Conservation (phyloP, 1,140 invertebrate genomes). For the Notospermus geniculatus region DNA sequence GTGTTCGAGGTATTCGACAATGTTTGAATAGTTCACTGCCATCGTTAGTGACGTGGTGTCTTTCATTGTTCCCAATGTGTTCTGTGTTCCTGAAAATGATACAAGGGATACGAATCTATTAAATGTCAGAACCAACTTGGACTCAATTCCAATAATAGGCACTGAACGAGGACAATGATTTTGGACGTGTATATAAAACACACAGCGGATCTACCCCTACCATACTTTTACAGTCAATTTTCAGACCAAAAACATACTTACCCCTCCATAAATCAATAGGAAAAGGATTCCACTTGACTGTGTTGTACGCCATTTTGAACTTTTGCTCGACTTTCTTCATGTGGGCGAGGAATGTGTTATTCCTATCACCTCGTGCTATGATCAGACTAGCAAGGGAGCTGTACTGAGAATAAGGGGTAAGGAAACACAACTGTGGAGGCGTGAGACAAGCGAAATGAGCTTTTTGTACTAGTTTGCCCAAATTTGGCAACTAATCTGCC, state of each 20-base stretch:
- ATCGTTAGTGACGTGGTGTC: conserved; percentile 35
- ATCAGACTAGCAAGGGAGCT: conserved; percentile 31
- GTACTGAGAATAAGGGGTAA: conserved; percentile 23
- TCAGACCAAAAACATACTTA: too few species aligned
- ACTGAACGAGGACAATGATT: too few species aligned
- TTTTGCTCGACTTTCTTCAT: conserved; percentile 32
- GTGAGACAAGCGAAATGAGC: background rate
- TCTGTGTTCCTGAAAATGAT: background rate
- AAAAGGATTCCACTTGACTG: conserved; percentile 46
- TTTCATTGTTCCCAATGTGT: conserved; percentile 17
- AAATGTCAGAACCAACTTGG: too few species aligned
- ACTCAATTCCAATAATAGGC: too few species aligned
- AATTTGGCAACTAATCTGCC: too few species aligned
- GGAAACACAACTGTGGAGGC: background rate
- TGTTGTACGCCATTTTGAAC: conserved; percentile 31
- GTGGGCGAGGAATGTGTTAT: conserved; percentile 25
- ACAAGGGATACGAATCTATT: too few species aligned
- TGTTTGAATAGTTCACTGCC: conserved; percentile 36
- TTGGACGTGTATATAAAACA: too few species aligned
- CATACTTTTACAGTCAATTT: too few species aligned
- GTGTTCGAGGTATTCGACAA: conserved; percentile 32
- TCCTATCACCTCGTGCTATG: conserved; percentile 35
- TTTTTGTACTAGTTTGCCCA: too few species aligned
- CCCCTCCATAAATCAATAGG: conserved; percentile 46
- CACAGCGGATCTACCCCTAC: too few species aligned